Evolutionary conservation across 2,888 invertebrate species (phyloP), one percentile per base, ranked within the genome.

Genomic region (Acleris emargana): DNA sequence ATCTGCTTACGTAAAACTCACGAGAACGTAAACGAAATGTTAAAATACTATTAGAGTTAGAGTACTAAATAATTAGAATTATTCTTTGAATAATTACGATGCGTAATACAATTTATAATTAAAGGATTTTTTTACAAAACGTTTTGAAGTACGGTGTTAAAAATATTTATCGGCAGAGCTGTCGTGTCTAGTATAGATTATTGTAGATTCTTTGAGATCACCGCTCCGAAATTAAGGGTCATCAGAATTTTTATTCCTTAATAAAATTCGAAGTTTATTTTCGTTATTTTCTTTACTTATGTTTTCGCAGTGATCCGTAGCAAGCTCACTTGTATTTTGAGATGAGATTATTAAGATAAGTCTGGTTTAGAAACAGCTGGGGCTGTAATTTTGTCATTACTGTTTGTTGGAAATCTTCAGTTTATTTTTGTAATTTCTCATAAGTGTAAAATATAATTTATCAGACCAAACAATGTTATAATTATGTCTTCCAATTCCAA

Each of bases 301-400:
- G 71, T 77, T 72, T 61, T 68, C 67, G 68, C 72, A 68, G 58
- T 69, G 67, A 70, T 59, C 67, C 64, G 69, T 47, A 73, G 72
- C n/a, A n/a, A 20, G 20, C 45, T 25, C 17, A 22, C 22, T 13
- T 45, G 45, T 17, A 45, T 45, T 54, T 45, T 32, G 38, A 45
- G 45, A 45, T 45, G n/a, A 3, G 20, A 16, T 38, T 5, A 38
- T 38, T 38, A 38, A 13, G 38, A 38, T 38, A 38, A 38, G 13
- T 38, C 38, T 38, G 38, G 38, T 13, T 38, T 4, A 13, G 38
- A 42, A 13, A 16, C 20, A 38, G 16, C 18, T 13, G 20, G 7
- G 53, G 4, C 20, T 45, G 45, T 45, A n/a, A 45, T 45, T n/a
- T 45, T 45, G 2, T 45, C 3, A 16, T 43, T 13, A 5, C 16